Base-by-base conservation (phyloP, 2,113 vertebrate genomes). In the Crotalus helleri region DNA sequence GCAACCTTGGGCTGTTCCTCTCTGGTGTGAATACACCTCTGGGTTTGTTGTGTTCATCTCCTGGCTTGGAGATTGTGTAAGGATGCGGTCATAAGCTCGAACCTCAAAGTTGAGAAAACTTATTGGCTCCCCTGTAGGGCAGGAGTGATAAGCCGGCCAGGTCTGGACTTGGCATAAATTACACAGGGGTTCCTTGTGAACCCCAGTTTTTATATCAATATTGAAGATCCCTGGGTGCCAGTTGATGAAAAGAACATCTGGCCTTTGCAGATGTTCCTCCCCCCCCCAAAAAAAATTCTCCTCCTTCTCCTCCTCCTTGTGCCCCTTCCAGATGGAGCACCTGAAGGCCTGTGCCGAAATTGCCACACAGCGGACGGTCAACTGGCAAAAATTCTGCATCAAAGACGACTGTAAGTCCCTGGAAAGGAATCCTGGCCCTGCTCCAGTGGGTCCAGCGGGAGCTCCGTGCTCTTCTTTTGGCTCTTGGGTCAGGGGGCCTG, bases 381-480 rank as follows among this genome's bases (percentile, higher is more conserved):
- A 99, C 98, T 99, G 99, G 99, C 99, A 99, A 97, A 99, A 99
- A 87, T 99, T 99, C 97, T 99, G 99, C 96, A 98, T 99, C 97
- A 99, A 99, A 96, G 99, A 99, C 5, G 99, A 99, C 95, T 99
- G 99, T 99, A 97, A 99, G 99, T 97, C 46, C 0, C n/a, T 46
- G 17, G 24, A 5, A 5, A 29, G 1, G 15, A 74, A 74, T 2
- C 5, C 5, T 29, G 49, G 86, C 24, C 86, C 12, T 2, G 1
- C 53, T 5, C n/a, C 29, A 8, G 12, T 10, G 87, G n/a, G 33
- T 2, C 29, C 53, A 23, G 2, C 0, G 1, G 54, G 17, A 10
- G 6, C 23, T 13, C 15, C 2, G 2, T 3, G 15, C 17, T 39
- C 6, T 39, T 39, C 33, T 19, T 21, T 39, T 7, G 29, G 5